phyloP scores from a whole-genome alignment of 2,888 invertebrate genomes.

The Apamea crenata region DNA sequence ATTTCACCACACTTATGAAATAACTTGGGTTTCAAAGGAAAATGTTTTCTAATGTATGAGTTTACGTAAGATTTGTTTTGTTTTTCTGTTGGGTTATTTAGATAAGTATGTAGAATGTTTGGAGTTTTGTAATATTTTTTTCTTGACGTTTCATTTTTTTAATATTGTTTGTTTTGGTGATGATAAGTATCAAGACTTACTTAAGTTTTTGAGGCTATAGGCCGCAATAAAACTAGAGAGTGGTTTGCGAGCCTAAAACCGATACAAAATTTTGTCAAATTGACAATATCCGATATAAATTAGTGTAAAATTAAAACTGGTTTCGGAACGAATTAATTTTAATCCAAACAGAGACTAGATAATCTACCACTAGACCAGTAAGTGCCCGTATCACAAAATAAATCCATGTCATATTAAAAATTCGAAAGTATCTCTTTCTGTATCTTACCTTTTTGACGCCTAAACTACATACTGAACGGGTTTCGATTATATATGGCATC shows the following conservation, averaged over 20 bases:
- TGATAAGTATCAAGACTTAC: neutral
- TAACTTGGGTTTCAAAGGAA: conserved; percentile 19
- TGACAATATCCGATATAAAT: neutral
- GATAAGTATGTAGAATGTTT: neutral
- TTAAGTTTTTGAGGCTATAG: neutral
- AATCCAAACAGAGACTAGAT: neutral
- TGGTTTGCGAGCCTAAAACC: neutral
- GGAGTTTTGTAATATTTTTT: neutral
- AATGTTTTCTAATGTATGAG: conserved; percentile 30
- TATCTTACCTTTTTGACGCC: no score
- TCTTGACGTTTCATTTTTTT: neutral
- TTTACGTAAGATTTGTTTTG: conserved; percentile 27
- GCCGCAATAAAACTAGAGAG: neutral
- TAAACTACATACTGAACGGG: no score
- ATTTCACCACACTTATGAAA: conserved; percentile 34
- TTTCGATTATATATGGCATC: neutral
- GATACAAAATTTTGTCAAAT: conserved; percentile 11
- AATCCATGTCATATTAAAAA: neutral
- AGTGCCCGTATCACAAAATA: neutral
- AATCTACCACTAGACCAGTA: neutral
- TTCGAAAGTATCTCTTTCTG: no score
- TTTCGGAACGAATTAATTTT: conserved; percentile 20
- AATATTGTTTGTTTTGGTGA: neutral
- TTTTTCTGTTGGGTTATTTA: neutral
- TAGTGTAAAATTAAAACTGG: neutral